These are phyloP conservation scores for Hemicordylus capensis DNA, from an alignment of 2,113 vertebrate genomes.

Conservation along the genomic window DNA sequence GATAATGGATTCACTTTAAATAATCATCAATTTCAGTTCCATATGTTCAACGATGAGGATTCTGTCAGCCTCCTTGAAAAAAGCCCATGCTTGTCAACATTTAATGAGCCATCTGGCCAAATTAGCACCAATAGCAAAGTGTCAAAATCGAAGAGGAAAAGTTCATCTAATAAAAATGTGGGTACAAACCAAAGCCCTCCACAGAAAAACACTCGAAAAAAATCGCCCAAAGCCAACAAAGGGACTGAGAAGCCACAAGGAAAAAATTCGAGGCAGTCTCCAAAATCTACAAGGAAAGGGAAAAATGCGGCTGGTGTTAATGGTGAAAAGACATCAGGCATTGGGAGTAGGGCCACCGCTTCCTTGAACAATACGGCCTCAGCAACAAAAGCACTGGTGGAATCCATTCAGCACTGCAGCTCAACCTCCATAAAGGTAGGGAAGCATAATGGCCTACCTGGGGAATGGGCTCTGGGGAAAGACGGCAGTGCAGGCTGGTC, in stretches of 20 bases:
- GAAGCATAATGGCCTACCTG: constrained; percentile 76
- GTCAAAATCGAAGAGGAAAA: constrained; percentile 94
- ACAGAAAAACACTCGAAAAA: constrained; percentile 92
- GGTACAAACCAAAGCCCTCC: constrained; percentile 81
- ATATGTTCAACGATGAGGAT: constrained; percentile 93
- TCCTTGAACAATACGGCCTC: constrained; percentile 63
- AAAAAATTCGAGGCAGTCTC: constrained; percentile 88
- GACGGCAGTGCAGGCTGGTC: constrained; percentile 82
- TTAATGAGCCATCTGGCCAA: constrained; percentile 86
- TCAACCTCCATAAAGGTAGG: constrained; percentile 63
- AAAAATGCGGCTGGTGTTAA: constrained; percentile 85
- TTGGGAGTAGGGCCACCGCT: constrained; percentile 59
- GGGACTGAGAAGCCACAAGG: constrained; percentile 83
- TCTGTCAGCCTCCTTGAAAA: constrained; percentile 86
- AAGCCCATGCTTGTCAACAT: constrained; percentile 80
- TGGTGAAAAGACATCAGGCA: constrained; percentile 83
- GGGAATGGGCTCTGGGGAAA: constrained; percentile 85
- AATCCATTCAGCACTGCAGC: constrained; percentile 68
- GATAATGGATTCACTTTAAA: constrained; percentile 87
- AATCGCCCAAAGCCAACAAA: constrained; percentile 90
- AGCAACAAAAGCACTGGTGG: constrained; percentile 65
- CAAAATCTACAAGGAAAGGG: constrained; percentile 91
- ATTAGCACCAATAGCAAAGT: constrained; percentile 83
- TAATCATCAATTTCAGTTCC: constrained; percentile 91
- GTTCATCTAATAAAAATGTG: constrained; percentile 84